Conservation (phyloP, 2,888 invertebrate genomes). For the Harpalus rubripes region DNA sequence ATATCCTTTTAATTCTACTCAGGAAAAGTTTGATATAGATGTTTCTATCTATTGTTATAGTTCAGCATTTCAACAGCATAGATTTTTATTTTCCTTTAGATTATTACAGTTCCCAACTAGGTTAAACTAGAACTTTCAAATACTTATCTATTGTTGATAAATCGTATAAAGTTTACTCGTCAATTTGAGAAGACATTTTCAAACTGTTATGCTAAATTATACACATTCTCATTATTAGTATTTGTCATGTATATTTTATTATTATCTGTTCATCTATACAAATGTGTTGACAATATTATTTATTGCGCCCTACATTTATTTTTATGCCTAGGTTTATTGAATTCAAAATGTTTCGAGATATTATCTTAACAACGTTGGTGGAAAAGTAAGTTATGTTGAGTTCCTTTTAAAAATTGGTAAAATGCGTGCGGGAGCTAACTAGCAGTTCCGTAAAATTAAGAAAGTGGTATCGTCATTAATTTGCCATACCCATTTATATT, state of each 20-base stretch:
- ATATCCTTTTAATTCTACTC: constrained; percentile 25
- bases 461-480: constrained; percentile 22
- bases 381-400: too few species aligned
- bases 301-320: too few species aligned
- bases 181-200: not conserved
- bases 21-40: constrained; percentile 23
- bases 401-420: not conserved
- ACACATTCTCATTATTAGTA: not conserved
- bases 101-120: constrained; percentile 27
- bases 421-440: constrained; percentile 13
- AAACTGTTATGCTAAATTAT: constrained; percentile 15
- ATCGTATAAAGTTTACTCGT: constrained; percentile 15
- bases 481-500: not conserved
- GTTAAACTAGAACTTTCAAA: constrained; percentile 47
- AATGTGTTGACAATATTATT: too few species aligned
- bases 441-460: constrained; percentile 9
- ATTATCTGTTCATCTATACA: constrained; percentile 2
- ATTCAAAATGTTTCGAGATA: too few species aligned
- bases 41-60: constrained; percentile 26
- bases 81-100: constrained; percentile 30
- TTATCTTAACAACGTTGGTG: too few species aligned
- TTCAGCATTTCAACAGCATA: not conserved
- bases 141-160: constrained; percentile 49
- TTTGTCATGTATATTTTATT: not conserved
- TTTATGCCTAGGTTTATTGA: too few species aligned